A percentile compares a stretch with the other conserved stretches of the same genome.
Conservation (phyloP, 2,113 vertebrate species). For the Eurystomus gularis region DNA sequence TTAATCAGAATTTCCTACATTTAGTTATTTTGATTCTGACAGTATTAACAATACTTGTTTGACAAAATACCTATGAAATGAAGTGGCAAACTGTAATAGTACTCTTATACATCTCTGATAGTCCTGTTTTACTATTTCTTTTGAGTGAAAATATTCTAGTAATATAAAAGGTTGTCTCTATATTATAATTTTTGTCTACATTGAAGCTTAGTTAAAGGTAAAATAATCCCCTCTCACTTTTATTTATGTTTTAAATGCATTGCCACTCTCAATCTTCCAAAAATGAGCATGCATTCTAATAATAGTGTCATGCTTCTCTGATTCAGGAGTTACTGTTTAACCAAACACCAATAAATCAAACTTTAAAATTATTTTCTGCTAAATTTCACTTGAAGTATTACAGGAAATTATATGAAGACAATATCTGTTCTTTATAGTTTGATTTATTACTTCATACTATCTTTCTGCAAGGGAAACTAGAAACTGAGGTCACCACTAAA, state of each 20-base stretch:
- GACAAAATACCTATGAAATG: background rate
- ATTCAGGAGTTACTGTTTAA: constrained; percentile 21
- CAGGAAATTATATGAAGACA: background rate
- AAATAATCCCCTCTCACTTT: background rate
- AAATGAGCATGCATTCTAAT: background rate
- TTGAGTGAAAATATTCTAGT: background rate
- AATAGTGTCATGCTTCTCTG: background rate
- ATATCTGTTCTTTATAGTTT: background rate
- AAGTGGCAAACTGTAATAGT: background rate
- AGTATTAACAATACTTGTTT: background rate
- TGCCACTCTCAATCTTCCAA: background rate
- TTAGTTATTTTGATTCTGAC: background rate
- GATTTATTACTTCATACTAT: background rate
- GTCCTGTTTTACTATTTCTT: background rate
- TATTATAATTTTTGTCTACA: background rate
- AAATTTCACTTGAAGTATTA: constrained; percentile 39
- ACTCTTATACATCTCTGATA: background rate
- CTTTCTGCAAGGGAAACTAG: background rate
- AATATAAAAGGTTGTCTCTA: background rate
- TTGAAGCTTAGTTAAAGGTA: background rate
- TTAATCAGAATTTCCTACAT: background rate
- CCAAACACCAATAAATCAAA: constrained; percentile 24
- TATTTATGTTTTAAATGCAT: background rate
- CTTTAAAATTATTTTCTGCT: constrained; percentile 20
- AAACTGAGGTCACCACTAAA: background rate